phyloP scores from a whole-genome alignment of 2,888 invertebrate species.

The Thysanoteuthis rhombus region DNA sequence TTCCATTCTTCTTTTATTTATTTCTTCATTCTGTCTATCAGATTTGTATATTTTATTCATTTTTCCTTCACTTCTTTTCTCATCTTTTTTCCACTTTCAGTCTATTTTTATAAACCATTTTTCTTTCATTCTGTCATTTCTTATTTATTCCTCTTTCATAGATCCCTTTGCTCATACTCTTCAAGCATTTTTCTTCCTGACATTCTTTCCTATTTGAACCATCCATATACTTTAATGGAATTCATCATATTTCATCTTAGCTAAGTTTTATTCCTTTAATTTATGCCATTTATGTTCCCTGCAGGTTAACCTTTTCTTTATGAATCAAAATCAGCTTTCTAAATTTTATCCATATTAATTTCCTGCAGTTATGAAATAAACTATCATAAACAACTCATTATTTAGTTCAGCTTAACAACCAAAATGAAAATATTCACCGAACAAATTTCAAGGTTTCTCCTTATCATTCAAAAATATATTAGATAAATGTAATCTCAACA shows the following conservation, averaged over 20 bases:
- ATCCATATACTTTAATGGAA: background rate
- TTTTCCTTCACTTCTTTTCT: background rate
- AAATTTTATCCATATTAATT: background rate
- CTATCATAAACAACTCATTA: background rate
- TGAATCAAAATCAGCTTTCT: background rate
- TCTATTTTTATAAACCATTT: background rate
- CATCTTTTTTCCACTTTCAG: background rate
- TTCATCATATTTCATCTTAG: background rate
- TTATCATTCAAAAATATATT: background rate
- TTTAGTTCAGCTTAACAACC: background rate
- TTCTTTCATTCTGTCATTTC: background rate
- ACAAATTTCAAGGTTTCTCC: background rate
- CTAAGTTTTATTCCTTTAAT: background rate
- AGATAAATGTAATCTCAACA: background rate
- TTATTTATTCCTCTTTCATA: background rate
- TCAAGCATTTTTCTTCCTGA: background rate
- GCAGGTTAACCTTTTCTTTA: background rate
- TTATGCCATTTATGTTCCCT: background rate
- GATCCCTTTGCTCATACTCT: background rate
- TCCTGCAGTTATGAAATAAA: background rate
- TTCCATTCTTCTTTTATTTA: background rate
- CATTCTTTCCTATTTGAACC: background rate
- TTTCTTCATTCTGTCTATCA: no score
- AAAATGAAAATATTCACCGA: background rate
- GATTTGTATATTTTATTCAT: background rate